Base-by-base conservation (phyloP, 2,888 invertebrate genomes). In the Caenorhabditis afra region DNA sequence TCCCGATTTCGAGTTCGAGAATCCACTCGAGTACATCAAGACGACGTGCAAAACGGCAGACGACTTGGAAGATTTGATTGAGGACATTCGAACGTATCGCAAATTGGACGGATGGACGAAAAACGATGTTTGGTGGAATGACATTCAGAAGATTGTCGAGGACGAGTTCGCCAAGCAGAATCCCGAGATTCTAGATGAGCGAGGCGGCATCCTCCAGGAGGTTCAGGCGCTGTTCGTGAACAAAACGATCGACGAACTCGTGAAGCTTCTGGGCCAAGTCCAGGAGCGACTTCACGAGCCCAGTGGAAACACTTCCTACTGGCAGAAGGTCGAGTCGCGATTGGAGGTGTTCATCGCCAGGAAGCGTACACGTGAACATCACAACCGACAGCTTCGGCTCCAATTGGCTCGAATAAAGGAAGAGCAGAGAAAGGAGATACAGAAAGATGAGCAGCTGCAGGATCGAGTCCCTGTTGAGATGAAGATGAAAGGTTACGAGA, bases 241-340 rank as follows among this genome's bases (percentile, higher is more conserved):
- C 57, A 99, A 99, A 92, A 94, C 95, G 0, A 94, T 96, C 1
- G 92, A 93, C 3, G 96, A 98, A 91, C 92, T 99, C 83, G 94
- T 94, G 85, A 93, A 94, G 67, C 92, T 99, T 84, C 95, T 92
- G 90, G 91, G 92, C 35, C 94, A 95, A 91, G 97, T 99, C 88
- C 94, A 91, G 90, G 91, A 92, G 29, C 94, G 95, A 91, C 96
- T 99, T 87, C 95, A 95, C 91, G 92, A 97, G 92, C 94, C 97
- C 78, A 93, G 94, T 93, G 52, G 96, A 95, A 91, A 96, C 96
- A 98, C 98, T 92, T 94, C 97, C 52, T 99, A 97, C 91, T 99
- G 98, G 98, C 98, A 99, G 92, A 95, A 95, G 57, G 92, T 99
- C 82, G 92, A 97, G 0, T 93, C 71, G 10, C 67, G 76, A 8